phyloP scores from a whole-genome alignment of 2,797 vertebrate genomes.

The Sebastes vulpes region DNA sequence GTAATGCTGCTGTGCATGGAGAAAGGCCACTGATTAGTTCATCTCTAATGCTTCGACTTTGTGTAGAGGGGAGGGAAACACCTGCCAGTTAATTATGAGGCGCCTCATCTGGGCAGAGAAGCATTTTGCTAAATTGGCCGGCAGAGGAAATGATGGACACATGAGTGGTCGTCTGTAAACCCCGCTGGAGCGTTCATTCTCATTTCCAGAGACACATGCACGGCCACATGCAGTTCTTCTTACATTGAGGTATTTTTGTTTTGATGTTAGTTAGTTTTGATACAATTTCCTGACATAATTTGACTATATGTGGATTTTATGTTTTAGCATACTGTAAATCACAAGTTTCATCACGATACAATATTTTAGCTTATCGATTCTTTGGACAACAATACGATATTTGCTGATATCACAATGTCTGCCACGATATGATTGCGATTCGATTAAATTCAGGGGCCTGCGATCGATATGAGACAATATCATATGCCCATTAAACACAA shows the following conservation, averaged over 20 bases:
- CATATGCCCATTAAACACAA: too few relatives aligned
- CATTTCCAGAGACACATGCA: neutral
- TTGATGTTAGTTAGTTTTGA: neutral
- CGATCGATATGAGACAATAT: neutral
- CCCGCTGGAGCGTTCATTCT: neutral
- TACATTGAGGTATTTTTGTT: neutral
- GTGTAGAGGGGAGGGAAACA: constrained; percentile 44
- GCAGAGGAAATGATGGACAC: constrained; percentile 21
- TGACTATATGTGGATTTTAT: neutral
- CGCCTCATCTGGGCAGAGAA: constrained; percentile 57
- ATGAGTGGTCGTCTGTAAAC: neutral
- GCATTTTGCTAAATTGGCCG: constrained; percentile 32
- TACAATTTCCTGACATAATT: neutral
- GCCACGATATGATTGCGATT: neutral
- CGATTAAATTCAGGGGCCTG: neutral
- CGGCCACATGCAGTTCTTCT: neutral
- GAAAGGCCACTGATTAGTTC: constrained; percentile 62
- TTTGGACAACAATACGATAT: neutral
- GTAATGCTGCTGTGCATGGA: constrained; percentile 39
- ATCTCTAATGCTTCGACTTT: constrained; percentile 27
- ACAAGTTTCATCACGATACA: neutral
- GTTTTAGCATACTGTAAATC: neutral
- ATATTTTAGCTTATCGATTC: neutral
- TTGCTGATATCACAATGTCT: neutral
- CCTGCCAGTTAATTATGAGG: constrained; percentile 67